phyloP scores from a whole-genome alignment of 2,797 vertebrate genomes.

The Acipenser transmontanus region DNA sequence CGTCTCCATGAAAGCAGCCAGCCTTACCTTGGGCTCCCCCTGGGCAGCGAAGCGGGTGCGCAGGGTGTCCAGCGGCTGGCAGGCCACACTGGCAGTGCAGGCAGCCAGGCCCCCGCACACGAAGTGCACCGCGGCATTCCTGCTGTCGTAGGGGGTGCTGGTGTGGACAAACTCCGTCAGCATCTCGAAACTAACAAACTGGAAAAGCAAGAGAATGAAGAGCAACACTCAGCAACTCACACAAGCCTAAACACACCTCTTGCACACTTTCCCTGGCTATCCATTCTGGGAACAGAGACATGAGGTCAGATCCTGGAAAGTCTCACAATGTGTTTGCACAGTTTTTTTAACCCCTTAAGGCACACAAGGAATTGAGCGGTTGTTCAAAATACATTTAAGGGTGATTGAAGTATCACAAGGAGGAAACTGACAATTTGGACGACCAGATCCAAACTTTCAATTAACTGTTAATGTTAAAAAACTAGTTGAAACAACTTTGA shows the following conservation, averaged over 20 bases:
- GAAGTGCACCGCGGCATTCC: constrained; percentile 67
- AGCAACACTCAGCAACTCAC: constrained; percentile 13
- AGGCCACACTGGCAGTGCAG: constrained; percentile 69
- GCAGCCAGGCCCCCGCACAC: constrained; percentile 82
- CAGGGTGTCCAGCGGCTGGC: constrained; percentile 86
- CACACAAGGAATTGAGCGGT: not conserved
- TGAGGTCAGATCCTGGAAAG: not conserved
- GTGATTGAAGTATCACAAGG: too few species aligned
- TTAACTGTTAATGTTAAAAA: too few species aligned
- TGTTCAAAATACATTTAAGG: too few species aligned
- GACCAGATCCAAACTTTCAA: too few species aligned
- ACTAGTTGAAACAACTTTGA: too few species aligned
- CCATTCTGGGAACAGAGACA: not conserved
- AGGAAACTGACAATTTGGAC: too few species aligned
- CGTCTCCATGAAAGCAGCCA: too few species aligned
- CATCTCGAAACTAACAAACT: constrained; percentile 83
- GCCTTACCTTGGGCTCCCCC: constrained; percentile 85
- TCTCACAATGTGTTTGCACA: not conserved
- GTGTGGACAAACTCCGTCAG: constrained; percentile 76
- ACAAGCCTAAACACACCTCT: constrained; percentile 6
- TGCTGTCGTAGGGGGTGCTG: constrained; percentile 51
- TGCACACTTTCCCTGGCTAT: not conserved
- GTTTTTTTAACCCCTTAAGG: not conserved
- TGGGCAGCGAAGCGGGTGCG: constrained; percentile 92
- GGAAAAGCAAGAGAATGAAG: not conserved